Conservation (phyloP, 2,113 vertebrate genomes). For the Semnornis frantzii region DNA sequence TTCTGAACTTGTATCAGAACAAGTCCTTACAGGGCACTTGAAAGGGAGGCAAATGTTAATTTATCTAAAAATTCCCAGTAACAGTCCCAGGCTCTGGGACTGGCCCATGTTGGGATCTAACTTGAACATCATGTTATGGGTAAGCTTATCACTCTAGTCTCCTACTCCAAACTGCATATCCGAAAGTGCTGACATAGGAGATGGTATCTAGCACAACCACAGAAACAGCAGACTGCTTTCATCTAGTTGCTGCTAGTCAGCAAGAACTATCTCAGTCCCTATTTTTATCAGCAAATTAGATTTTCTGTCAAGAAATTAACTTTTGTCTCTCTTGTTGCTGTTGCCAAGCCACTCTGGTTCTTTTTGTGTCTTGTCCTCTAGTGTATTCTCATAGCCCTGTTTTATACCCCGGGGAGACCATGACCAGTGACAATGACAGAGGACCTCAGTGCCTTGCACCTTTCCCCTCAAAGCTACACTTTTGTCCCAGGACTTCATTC, state of each 20-base stretch:
- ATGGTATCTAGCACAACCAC: background rate
- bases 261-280: background rate
- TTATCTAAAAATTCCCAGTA: too few species aligned
- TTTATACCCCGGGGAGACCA: background rate
- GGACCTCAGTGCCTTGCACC: background rate
- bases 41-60: too few species aligned
- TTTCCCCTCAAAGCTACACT: background rate
- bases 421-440: background rate
- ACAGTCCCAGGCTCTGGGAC: too few species aligned
- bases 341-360: background rate
- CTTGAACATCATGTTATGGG: too few species aligned
- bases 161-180: background rate
- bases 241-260: background rate
- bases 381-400: background rate
- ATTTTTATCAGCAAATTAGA: background rate
- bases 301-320: background rate
- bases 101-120: too few species aligned
- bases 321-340: background rate
- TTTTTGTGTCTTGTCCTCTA: background rate
- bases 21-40: too few species aligned
- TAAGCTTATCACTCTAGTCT: background rate
- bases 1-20: too few species aligned
- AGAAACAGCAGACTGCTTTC: background rate
- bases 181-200: background rate
- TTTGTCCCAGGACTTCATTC: background rate